Percentiles rank a stretch among this genome's conserved stretches.
phyloP scores from a whole-genome alignment of 2,113 vertebrate genomes.

The Vicugna pacos region DNA sequence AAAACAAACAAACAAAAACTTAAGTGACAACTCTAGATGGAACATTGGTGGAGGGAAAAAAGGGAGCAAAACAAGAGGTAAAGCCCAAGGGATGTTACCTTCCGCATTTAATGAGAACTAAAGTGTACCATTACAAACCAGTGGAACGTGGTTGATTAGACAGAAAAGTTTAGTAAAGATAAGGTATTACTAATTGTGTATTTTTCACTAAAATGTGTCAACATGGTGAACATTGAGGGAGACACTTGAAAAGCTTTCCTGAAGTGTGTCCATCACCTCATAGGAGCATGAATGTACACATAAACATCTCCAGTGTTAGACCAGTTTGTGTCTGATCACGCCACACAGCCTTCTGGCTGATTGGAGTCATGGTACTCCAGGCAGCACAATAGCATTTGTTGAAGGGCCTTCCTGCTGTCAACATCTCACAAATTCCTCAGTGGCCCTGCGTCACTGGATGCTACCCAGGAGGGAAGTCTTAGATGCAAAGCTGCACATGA shows the following conservation, averaged over 20 bases:
- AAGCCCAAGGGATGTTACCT: not conserved
- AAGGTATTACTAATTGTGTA: not conserved
- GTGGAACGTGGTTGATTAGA: not conserved
- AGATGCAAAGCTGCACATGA: not conserved
- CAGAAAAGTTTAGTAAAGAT: not conserved
- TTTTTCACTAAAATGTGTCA: not conserved
- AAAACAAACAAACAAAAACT: not conserved
- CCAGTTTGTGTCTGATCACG: not conserved
- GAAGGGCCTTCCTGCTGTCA: not conserved
- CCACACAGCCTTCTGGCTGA: not conserved
- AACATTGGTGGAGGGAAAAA: not conserved
- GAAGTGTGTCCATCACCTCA: not conserved
- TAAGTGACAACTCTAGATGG: not conserved
- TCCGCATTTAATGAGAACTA: conserved; percentile 5
- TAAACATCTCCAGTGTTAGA: not conserved
- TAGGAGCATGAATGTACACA: not conserved
- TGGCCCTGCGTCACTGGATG: not conserved
- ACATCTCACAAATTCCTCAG: not conserved
- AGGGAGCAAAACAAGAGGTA: not conserved
- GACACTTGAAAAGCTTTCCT: not conserved
- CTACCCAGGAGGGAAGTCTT: not conserved
- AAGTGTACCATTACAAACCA: not conserved
- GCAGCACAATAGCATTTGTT: not conserved
- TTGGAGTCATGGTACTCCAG: not conserved
- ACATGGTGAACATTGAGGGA: not conserved